Evolutionary conservation across 2,888 invertebrate species (phyloP).

Genomic region (Dromius quadrimaculatus): DNA sequence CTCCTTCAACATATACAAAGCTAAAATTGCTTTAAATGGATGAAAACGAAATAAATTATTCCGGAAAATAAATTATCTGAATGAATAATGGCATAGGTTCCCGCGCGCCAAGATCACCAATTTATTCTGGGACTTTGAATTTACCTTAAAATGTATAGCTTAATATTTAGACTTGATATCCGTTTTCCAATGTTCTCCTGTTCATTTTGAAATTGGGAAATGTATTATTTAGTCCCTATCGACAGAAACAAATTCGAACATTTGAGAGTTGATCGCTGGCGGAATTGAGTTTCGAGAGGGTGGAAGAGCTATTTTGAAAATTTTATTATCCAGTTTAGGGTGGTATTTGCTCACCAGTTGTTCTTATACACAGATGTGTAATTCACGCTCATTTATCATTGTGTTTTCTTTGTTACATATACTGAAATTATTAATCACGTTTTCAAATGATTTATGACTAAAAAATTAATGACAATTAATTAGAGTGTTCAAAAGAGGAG

Average conservation of each 20-base stretch:
- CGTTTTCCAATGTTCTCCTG: constrained; percentile 36
- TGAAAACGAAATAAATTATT: constrained; percentile 38
- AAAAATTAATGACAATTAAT: too few relatives aligned
- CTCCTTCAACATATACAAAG: neutral
- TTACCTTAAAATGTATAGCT: constrained; percentile 32
- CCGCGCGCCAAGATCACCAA: constrained; percentile 20
- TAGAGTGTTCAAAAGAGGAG: too few relatives aligned
- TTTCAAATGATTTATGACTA: too few relatives aligned
- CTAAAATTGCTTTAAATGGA: constrained; percentile 7
- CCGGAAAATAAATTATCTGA: constrained; percentile 27
- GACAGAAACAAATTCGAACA: constrained; percentile 35
- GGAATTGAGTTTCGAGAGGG: too few relatives aligned
- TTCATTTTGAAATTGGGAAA: constrained; percentile 30
- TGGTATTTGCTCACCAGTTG: too few relatives aligned
- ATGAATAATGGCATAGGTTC: constrained; percentile 35
- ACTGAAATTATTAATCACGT: too few relatives aligned
- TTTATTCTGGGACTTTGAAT: constrained; percentile 34
- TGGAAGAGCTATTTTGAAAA: too few relatives aligned
- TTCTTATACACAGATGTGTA: too few relatives aligned
- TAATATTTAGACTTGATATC: constrained; percentile 39
- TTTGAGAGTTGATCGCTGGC: too few relatives aligned
- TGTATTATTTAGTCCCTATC: constrained; percentile 20
- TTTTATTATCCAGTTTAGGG: too few relatives aligned
- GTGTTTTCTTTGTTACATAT: too few relatives aligned
- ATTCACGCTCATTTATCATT: too few relatives aligned